These are phyloP conservation scores for Anguilla obscura DNA, from an alignment of 2,797 vertebrate genomes.

Conservation along the genomic window DNA sequence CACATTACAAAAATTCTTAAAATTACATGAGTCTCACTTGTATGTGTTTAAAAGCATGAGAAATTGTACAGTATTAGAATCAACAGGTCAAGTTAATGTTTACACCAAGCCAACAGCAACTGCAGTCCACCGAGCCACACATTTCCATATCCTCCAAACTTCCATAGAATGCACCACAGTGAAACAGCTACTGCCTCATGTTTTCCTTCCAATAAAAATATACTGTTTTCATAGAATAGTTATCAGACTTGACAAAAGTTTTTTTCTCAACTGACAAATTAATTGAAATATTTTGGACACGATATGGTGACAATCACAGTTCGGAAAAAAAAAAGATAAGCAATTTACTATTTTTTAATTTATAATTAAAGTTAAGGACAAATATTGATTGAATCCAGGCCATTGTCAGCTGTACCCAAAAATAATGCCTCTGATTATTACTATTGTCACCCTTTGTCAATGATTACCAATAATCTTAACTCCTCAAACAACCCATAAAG, in stretches of 20 bases:
- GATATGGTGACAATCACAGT: no score
- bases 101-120: background rate
- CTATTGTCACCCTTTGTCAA: background rate
- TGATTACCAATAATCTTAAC: background rate
- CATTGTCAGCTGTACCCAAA: background rate
- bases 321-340: no score
- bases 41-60: conserved; percentile 11
- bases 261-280: no score
- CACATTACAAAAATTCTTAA: conserved; percentile 60
- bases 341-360: no score
- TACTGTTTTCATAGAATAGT: background rate
- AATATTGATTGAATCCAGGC: background rate
- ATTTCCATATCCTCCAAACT: conserved; percentile 1
- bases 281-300: no score
- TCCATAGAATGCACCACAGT: background rate
- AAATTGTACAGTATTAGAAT: conserved; percentile 14
- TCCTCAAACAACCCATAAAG: background rate
- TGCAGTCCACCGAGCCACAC: background rate
- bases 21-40: background rate
- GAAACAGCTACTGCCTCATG: background rate
- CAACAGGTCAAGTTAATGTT: background rate
- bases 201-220: background rate
- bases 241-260: background rate
- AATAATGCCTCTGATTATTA: background rate
- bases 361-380: background rate